Conservation (phyloP, 92 coral and sea anemone genomes). For the Phymanthus crucifer region DNA sequence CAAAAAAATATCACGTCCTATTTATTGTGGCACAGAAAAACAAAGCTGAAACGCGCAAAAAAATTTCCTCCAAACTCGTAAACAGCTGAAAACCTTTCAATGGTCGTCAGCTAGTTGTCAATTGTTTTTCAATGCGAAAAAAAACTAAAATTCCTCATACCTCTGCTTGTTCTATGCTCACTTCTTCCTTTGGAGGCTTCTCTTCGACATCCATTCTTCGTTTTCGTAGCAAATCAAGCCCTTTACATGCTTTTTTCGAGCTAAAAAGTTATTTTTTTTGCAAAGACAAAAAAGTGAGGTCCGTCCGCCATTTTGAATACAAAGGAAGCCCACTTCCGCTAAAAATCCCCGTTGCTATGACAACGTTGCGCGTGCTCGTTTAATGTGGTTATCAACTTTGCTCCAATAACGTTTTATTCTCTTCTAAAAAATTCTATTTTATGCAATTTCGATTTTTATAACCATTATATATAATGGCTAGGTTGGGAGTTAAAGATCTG, state of each 20-base stretch:
- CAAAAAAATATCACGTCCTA: not conserved
- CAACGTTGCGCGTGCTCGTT: slow-evolving; percentile 14
- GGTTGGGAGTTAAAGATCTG: slow-evolving; percentile 28
- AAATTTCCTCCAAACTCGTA: not conserved
- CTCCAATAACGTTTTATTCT: not conserved
- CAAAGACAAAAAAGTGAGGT: slow-evolving; percentile 7
- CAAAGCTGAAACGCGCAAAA: slow-evolving; percentile 3
- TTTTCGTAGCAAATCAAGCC: slow-evolving; percentile 8
- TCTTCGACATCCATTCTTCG: slow-evolving; percentile 56
- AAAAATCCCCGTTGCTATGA: slow-evolving; percentile 21
- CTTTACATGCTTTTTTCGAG: not conserved
- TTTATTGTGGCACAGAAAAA: not conserved
- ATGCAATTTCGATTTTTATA: not conserved
- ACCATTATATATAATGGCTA: slow-evolving; percentile 21
- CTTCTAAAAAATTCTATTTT: not conserved
- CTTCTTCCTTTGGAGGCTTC: slow-evolving; percentile 50
- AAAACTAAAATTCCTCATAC: slow-evolving; percentile 11
- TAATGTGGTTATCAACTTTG: not conserved
- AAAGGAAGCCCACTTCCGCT: slow-evolving; percentile 28
- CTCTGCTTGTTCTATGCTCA: slow-evolving; percentile 62
- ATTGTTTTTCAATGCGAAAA: not conserved
- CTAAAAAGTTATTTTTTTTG: slow-evolving; percentile 6
- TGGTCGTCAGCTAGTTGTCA: too few relatives aligned
- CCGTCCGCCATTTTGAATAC: slow-evolving; percentile 85
- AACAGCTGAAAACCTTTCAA: not conserved